Base-by-base conservation (phyloP, 1,140 invertebrate genomes). In the Ectropis grisescens region DNA sequence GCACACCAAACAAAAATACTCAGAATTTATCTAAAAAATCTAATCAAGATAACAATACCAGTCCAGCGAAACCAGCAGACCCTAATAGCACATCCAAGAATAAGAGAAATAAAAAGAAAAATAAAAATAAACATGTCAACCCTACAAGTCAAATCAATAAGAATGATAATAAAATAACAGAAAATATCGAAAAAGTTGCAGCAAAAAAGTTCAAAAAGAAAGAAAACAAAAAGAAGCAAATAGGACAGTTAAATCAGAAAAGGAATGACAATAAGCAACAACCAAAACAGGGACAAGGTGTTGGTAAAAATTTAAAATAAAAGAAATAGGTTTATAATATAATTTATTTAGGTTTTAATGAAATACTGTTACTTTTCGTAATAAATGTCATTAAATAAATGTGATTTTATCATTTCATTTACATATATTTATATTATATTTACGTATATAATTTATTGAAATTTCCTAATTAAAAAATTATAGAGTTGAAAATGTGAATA, bases 151-250 rank as follows among this genome's bases (percentile, higher is more conserved):
- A 19, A 19, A 12, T 42, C 4, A 58, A 35, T 29, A 61, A 53
- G 33, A 62, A 40, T 41, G 52, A 52, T 41, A 39, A 12, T 27
- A 67, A 66, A 44, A 43, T 67, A 8, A 56, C 58, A 10, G 60
- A 69, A 34, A 53, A 58, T 29, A 16, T 62, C 2, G 54, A 69
- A 46, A 33, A 48, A 1, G 42, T 42, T 13, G 58, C 41, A 11
- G 36, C 67, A 2, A 51, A 60, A 34, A 70, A 58, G 37, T 35
- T 78, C 1, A 78, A 74, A 48, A 68, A 56, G 11, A 60, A 57
- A 14, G 38, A 50, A 12, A 61, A 59, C 37, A 55, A 66, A 7
- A 82, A 79, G 13, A 80, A 80, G 30, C 51, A 62, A 41, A 55
- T 80, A 13, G 75, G 75, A 3, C 55, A 26, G 10, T 3, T 26